phyloP scores from a whole-genome alignment of 2,888 invertebrate genomes.

The Diaprepes abbreviatus region DNA sequence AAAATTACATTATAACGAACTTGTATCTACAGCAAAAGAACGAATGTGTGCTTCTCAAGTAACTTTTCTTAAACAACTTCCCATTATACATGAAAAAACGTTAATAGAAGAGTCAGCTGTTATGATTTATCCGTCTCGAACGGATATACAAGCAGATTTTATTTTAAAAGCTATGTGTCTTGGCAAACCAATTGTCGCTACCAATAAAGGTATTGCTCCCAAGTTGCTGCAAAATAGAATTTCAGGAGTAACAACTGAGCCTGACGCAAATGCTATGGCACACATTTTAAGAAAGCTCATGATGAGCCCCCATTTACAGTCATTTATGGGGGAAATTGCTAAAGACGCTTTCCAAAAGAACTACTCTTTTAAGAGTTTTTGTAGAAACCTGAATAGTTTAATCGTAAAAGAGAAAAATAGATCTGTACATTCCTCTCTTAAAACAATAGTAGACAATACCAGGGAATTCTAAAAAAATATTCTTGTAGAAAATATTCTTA shows the following conservation, averaged over 20 bases:
- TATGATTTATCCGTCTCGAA: constrained; percentile 60
- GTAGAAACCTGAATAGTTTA: constrained; percentile 43
- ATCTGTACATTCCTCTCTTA: background rate
- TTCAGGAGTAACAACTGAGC: constrained; percentile 62
- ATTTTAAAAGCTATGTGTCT: constrained; percentile 61
- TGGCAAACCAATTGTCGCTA: constrained; percentile 62
- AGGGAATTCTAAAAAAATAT: background rate
- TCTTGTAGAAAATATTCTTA: constrained; percentile 1
- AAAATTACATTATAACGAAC: constrained; percentile 59
- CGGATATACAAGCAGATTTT: constrained; percentile 61
- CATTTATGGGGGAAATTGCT: constrained; percentile 63
- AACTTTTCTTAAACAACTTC: constrained; percentile 61
- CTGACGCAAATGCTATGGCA: constrained; percentile 60
- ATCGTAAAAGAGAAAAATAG: background rate
- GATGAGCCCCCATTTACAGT: constrained; percentile 60
- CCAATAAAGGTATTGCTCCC: constrained; percentile 61
- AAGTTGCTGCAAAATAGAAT: constrained; percentile 59
- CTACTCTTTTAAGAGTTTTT: constrained; percentile 59
- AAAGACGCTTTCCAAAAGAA: constrained; percentile 59
- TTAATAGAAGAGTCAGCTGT: constrained; percentile 60
- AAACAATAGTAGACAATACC: background rate
- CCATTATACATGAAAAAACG: constrained; percentile 62
- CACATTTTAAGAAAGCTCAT: constrained; percentile 61
- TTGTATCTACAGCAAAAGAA: constrained; percentile 58
- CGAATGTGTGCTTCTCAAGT: constrained; percentile 61